Evolutionary conservation across 2,888 invertebrate genomes (phyloP).

Genomic region (Agriotes lineatus): DNA sequence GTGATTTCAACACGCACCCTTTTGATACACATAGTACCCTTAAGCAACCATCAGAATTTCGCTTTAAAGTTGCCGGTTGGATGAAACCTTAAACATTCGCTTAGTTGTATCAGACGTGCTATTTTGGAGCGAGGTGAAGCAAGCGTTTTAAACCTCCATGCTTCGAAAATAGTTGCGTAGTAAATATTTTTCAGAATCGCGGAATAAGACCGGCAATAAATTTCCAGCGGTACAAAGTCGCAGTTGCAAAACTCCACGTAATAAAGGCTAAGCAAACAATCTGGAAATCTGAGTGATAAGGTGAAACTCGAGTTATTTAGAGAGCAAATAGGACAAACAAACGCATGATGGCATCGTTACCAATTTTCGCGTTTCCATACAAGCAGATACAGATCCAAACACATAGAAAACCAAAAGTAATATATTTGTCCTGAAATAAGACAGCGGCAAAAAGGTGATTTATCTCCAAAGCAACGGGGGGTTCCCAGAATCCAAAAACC

Average conservation of each 20-base stretch:
- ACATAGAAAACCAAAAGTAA: background rate
- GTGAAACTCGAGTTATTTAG: background rate
- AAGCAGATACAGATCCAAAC: background rate
- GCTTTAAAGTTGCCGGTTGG: no score
- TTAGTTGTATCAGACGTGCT: background rate
- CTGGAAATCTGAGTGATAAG: conserved; percentile 1
- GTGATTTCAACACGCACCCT: no score
- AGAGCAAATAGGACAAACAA: background rate
- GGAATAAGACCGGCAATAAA: background rate
- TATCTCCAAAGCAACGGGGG: background rate
- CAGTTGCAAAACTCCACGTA: background rate
- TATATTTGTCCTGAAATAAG: background rate
- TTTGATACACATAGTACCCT: no score
- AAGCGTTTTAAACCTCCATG: background rate
- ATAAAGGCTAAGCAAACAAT: background rate
- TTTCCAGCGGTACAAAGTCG: background rate
- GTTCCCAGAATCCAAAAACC: no score
- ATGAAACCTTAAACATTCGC: conserved; percentile 1
- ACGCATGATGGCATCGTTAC: no score
- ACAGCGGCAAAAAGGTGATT: background rate
- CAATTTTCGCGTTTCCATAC: no score
- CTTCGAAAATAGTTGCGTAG: no score
- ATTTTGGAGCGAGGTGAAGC: conserved; percentile 7
- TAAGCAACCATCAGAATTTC: no score
- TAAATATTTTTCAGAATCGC: no score